Evolutionary conservation across 2,888 invertebrate species (phyloP), one percentile per base, ranked within the genome.

Genomic region (Hyles lineata): DNA sequence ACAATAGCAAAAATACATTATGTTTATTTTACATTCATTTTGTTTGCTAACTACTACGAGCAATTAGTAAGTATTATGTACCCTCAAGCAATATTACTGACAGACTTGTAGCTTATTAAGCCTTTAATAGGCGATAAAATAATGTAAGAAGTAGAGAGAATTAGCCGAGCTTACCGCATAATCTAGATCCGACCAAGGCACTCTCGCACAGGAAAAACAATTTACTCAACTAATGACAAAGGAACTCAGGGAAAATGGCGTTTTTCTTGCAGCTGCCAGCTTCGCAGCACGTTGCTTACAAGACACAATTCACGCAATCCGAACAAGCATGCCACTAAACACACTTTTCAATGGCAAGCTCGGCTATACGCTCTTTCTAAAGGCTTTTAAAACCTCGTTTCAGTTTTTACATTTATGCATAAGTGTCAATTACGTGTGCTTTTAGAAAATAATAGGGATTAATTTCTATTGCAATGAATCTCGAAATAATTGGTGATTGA

Each of bases 191-290:
- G 75, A 85, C 82, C 82, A 84, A 88, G 85, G 85, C 85, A 80
- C 83, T 86, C 83, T 77, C 79, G 83, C 79, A 79, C 83, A 83
- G 85, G 88, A 88, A 90, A 90, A 90, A 89, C 89, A 90, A 91
- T 91, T 92, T 89, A 84, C 86, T 84, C 83, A 76, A 82, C 84
- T 89, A 90, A 90, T 88, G 87, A 90, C 89, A 87, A 89, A 87
- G 82, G 85, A 88, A 87, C 86, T 84, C 78, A 73, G 78, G 78
- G 83, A 83, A 87, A 89, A 86, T 83, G 85, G 78, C 83, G 82
- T 84, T 85, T 88, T 86, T 85, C 83, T 83, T 76, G 80, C 78
- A 77, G 74, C 80, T 75, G 76, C 79, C 78, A 70, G 78, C 79
- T 77, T 80, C 79, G 74, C 77, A 70, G 61, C 70, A 43, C 75